Conservation (phyloP, 1,140 invertebrate species). For the Hetaerina americana region DNA sequence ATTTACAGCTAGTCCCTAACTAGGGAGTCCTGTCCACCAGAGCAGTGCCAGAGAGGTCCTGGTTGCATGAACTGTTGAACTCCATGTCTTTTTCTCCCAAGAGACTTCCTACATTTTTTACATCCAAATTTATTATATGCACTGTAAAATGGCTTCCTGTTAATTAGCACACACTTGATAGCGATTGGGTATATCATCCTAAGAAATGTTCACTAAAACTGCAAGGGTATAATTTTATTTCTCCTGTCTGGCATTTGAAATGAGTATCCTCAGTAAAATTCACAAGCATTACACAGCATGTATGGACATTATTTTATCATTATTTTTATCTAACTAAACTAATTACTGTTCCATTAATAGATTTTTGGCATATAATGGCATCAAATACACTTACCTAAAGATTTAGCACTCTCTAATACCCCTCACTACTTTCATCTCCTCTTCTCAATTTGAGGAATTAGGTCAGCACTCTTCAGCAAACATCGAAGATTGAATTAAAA, state of each 20-base stretch:
- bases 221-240: too few species aligned
- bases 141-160: not conserved
- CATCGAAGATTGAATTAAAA: not conserved
- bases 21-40: too few species aligned
- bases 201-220: too few species aligned
- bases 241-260: not conserved
- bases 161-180: not conserved
- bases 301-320: not conserved
- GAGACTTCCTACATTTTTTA: too few species aligned
- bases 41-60: too few species aligned
- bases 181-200: not conserved
- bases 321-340: not conserved
- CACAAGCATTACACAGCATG: too few species aligned
- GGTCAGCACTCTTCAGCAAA: not conserved
- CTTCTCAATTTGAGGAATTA: not conserved
- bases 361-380: not conserved
- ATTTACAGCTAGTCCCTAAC: too few species aligned
- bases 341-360: not conserved
- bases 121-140: too few species aligned
- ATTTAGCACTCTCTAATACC: not conserved
- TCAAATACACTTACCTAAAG: not conserved
- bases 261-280: not conserved
- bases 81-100: too few species aligned
- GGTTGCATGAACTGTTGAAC: too few species aligned
- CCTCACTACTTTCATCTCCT: not conserved